Evolutionary conservation across 2,797 vertebrate species (phyloP).

Genomic region (Aselliscus stoliczkanus): DNA sequence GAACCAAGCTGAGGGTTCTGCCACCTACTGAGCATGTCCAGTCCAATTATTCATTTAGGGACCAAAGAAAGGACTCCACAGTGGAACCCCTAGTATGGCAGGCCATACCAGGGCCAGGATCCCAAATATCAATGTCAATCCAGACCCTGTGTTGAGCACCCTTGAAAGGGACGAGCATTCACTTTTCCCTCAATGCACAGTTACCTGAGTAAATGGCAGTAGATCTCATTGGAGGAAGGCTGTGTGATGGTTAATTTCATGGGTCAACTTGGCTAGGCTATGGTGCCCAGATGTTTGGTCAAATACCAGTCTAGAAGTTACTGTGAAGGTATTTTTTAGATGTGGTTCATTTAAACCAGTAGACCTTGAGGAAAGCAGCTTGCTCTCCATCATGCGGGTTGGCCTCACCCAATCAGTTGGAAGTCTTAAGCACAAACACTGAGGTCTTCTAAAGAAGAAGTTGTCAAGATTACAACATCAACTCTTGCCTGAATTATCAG

Average conservation of each 20-base stretch:
- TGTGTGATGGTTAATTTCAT: not conserved
- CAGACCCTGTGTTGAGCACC: too few species aligned
- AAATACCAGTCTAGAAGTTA: not conserved
- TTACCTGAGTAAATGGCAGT: not conserved
- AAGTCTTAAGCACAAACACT: not conserved
- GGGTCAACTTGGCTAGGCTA: not conserved
- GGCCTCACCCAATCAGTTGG: not conserved
- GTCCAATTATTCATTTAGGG: not conserved
- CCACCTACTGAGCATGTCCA: not conserved
- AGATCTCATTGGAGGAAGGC: not conserved
- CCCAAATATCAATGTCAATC: not conserved
- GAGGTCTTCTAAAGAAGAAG: not conserved
- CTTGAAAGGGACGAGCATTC: not conserved
- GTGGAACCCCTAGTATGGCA: too few species aligned
- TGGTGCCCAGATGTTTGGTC: not conserved
- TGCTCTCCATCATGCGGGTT: not conserved
- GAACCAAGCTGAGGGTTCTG: not conserved
- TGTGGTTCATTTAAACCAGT: not conserved
- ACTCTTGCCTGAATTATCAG: too few species aligned
- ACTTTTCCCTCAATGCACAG: not conserved
- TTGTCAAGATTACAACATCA: not conserved
- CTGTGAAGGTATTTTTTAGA: not conserved
- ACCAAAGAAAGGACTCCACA: not conserved
- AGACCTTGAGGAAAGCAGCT: not conserved
- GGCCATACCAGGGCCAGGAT: not conserved